Base-by-base conservation (phyloP, 1,140 invertebrate genomes). In the Arctopsyche grandis region DNA sequence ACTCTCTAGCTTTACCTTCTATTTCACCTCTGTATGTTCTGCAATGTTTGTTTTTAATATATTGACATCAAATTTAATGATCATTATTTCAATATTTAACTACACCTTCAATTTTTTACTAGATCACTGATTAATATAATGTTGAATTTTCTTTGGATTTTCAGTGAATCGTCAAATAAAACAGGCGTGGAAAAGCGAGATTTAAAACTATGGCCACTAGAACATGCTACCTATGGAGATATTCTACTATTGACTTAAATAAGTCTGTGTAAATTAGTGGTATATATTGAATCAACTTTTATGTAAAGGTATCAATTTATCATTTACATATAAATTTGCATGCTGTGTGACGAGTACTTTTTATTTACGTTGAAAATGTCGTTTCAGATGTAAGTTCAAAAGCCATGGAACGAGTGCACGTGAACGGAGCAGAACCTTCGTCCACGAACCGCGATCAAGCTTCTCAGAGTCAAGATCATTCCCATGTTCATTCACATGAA, bases 321-420 rank as follows among this genome's bases (percentile, higher is more conserved):
- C 12, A 46, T 46, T 46, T 46, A 46, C 12, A 46, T 46, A 7
- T 46, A 7, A 46, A 7, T 46, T 46, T 46, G 44, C 12, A 12
- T 46, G 5, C 12, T 46, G 12, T 12, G 10, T 12, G 12, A 14
- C 16, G 10, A 52, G 10, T 52, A 12, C n/a, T 52, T 52, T 52
- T 14, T 4, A 14, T 52, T 52, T 3, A 52, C 10, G 10, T 52
- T 52, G 48, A 14, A 5, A 3, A 60, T 22, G 9, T 66, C 26
- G 63, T 78, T 82, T 16, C 81, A 82, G 81, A 82, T 82, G 81
- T 82, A 79, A 80, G 16, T 22, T n/a, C 19, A 29, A 7, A 19
- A 74, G 70, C 60, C 79, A 80, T 78, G 76, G 78, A 80, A 78
- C 75, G 78, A 43, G 79, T 29, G 66, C 75, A 75, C 52, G 12